phyloP scores from a whole-genome alignment of 2,888 invertebrate species.

The Agrilus mali region DNA sequence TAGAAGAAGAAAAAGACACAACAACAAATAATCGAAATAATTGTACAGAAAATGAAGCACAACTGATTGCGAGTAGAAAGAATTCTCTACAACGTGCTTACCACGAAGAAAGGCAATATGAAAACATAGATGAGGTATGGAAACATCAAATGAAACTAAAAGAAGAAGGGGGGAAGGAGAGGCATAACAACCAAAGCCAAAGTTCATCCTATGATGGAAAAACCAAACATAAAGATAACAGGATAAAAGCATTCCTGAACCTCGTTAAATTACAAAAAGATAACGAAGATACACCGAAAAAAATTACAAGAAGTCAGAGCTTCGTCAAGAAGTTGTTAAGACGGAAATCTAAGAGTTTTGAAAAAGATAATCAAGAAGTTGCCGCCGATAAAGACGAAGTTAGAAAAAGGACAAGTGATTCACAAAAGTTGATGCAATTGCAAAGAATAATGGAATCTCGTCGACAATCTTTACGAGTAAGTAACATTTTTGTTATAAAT shows the following conservation, averaged over 20 bases:
- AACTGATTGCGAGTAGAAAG: too few relatives aligned
- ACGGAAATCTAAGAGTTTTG: slow-evolving; percentile 13
- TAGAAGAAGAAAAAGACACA: too few relatives aligned
- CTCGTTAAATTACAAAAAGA: slow-evolving; percentile 6
- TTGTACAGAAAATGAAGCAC: too few relatives aligned
- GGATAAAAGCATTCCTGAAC: slow-evolving; percentile 3
- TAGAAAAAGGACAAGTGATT: slow-evolving; percentile 11
- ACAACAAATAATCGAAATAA: too few relatives aligned
- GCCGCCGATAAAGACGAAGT: slow-evolving; percentile 14
- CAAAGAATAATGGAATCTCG: slow-evolving; percentile 23
- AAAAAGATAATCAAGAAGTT: slow-evolving; percentile 15
- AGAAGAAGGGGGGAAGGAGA: too few relatives aligned
- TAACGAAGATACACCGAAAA: slow-evolving; percentile 4
- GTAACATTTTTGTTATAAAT: background rate
- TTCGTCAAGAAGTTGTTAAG: slow-evolving; percentile 21
- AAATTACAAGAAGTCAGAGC: slow-evolving; percentile 19
- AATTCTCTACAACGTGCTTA: too few relatives aligned
- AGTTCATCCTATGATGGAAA: slow-evolving; percentile 3
- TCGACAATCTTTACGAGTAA: slow-evolving; percentile 19
- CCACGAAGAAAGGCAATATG: too few relatives aligned
- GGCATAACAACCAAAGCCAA: slow-evolving; percentile 2
- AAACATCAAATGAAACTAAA: too few relatives aligned
- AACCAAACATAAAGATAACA: slow-evolving; percentile 2
- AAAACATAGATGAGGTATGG: too few relatives aligned
- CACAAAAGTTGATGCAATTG: slow-evolving; percentile 22